These are phyloP conservation scores for Myiotriccus ornatus DNA, from an alignment of 2,797 vertebrate species.

Conservation along the genomic window DNA sequence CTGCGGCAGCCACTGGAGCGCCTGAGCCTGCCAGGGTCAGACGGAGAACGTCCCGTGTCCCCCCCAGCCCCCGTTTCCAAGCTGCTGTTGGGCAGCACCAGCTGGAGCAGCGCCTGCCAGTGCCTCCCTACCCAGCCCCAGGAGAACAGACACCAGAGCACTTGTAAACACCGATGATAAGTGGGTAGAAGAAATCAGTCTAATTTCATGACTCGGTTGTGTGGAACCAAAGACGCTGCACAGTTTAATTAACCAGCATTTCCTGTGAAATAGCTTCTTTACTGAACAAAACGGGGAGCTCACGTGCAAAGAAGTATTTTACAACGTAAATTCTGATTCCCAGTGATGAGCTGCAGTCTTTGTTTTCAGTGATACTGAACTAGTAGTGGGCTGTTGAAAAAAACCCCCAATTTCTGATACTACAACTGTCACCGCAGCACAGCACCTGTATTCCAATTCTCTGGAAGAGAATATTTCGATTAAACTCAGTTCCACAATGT, in stretches of 20 bases:
- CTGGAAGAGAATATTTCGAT: accelerated
- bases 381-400: not conserved
- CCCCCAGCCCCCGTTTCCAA: too few relatives aligned
- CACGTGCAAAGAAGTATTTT: not conserved
- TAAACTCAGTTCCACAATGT: not conserved
- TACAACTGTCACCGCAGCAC: not conserved
- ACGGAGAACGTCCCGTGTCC: not conserved
- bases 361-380: not conserved
- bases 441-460: not conserved
- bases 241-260: not conserved
- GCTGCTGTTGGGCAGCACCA: not conserved
- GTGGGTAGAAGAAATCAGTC: not conserved
- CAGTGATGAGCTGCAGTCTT: not conserved
- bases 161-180: not conserved
- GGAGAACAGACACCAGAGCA: not conserved
- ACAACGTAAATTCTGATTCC: not conserved
- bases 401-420: accelerated
- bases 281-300: not conserved
- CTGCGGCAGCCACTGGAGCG: not conserved
- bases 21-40: not conserved
- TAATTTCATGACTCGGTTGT: not conserved
- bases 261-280: not conserved
- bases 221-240: not conserved
- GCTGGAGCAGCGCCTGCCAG: not conserved
- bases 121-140: not conserved